Percentiles rank a stretch among this genome's conserved stretches.
phyloP scores from a whole-genome alignment of 2,797 vertebrate species.

The Podarcis lilfordi region DNA sequence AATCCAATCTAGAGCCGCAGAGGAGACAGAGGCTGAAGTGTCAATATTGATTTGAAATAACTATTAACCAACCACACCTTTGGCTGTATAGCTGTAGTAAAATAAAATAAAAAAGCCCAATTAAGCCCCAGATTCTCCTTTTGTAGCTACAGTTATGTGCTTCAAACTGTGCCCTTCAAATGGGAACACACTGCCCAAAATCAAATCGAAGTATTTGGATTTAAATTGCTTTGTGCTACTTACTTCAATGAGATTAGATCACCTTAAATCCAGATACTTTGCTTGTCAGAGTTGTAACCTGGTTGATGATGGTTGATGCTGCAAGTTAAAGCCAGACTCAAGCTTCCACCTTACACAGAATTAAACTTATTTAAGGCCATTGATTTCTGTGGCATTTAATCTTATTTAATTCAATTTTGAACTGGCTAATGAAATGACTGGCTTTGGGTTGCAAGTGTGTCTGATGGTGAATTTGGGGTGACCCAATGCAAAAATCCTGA shows the following conservation, averaged over 20 bases:
- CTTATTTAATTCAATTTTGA: not conserved
- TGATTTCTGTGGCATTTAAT: not conserved
- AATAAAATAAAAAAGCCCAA: not conserved
- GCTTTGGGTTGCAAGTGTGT: not conserved
- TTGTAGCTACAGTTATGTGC: not conserved
- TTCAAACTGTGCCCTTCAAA: not conserved
- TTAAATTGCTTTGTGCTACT: not conserved
- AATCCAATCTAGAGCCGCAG: not conserved
- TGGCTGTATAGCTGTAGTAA: not conserved
- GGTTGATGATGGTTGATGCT: not conserved
- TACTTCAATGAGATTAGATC: not conserved
- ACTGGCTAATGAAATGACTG: not conserved
- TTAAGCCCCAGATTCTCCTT: not conserved
- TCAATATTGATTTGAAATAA: not conserved
- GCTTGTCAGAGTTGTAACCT: not conserved
- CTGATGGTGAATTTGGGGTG: no score
- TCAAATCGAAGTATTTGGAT: not conserved
- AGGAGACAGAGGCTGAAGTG: not conserved
- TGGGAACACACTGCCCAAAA: not conserved
- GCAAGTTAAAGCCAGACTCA: not conserved
- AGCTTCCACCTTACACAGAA: not conserved
- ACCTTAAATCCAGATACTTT: not conserved
- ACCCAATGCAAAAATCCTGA: no score
- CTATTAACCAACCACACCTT: not conserved
- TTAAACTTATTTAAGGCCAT: not conserved